Conservation (phyloP, 2,888 invertebrate species). For the Macaria notata region DNA sequence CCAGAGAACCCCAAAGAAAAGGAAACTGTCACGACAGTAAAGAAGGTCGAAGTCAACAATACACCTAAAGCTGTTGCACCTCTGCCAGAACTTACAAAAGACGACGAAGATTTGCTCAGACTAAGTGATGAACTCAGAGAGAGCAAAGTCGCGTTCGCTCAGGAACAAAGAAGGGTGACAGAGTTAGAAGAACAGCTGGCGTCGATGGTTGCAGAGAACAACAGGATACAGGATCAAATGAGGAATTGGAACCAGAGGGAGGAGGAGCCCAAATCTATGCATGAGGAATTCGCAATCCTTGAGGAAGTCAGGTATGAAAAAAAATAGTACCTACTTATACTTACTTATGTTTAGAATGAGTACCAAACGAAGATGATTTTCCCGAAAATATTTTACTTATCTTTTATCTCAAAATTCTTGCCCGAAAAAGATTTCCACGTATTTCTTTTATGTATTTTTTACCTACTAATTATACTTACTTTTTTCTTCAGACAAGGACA, state of each 20-base stretch:
- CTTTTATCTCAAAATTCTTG: no score
- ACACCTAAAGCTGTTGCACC: conserved; percentile 66
- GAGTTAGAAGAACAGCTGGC: conserved; percentile 91
- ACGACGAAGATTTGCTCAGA: conserved; percentile 77
- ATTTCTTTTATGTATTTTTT: no score
- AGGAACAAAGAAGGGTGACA: conserved; percentile 87
- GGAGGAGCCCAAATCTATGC: conserved; percentile 90
- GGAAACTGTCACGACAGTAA: conserved; percentile 48
- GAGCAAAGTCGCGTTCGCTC: conserved; percentile 84
- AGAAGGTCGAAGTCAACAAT: conserved; percentile 56
- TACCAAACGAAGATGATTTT: background rate
- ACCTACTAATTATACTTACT: background rate
- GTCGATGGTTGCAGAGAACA: conserved; percentile 86
- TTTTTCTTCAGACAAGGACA: conserved; percentile 86
- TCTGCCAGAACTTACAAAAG: conserved; percentile 77
- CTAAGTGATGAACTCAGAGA: conserved; percentile 88
- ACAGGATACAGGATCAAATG: conserved; percentile 86
- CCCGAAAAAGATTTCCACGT: background rate
- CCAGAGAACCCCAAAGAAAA: conserved; percentile 70
- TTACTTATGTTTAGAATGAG: background rate
- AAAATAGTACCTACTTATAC: no score
- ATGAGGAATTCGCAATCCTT: conserved; percentile 91
- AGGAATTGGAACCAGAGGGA: conserved; percentile 84
- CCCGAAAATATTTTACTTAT: background rate
- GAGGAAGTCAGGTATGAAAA: conserved; percentile 91